Conservation (phyloP, 2,797 vertebrate genomes). For the Sebastes jordani region DNA sequence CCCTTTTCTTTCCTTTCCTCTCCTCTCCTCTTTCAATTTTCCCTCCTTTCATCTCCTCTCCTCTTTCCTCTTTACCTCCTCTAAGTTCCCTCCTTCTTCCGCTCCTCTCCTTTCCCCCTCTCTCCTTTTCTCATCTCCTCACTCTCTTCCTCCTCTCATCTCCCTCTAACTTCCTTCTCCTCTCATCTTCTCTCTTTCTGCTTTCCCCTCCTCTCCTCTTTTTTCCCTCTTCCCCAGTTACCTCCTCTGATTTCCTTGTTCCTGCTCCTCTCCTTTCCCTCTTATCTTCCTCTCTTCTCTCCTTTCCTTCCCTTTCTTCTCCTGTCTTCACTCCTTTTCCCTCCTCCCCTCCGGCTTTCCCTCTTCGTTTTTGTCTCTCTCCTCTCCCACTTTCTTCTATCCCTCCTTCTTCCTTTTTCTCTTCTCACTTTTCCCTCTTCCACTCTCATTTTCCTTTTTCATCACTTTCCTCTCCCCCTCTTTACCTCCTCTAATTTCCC, state of each 20-base stretch:
- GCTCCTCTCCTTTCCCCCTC: not conserved
- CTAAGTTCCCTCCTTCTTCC: no score
- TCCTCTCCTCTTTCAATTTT: not conserved
- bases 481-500: not conserved
- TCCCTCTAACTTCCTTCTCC: not conserved
- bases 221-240: not conserved
- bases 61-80: no score
- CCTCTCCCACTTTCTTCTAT: not conserved
- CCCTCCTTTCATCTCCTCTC: not conserved
- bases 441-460: not conserved
- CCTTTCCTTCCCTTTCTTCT: no score
- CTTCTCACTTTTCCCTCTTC: not conserved
- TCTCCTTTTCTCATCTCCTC: no score
- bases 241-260: not conserved
- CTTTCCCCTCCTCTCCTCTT: not conserved
- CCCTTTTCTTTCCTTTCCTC: no score
- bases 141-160: not conserved
- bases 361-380: not conserved
- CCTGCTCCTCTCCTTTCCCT: not conserved
- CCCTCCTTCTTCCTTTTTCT: no score
- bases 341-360: not conserved
- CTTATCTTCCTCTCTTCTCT: no score
- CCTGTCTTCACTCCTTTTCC: not conserved
- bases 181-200: not conserved
- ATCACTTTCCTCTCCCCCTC: not conserved